Evolutionary conservation across 1,140 invertebrate genomes (phyloP), one percentile per base, ranked within the genome.

Genomic region (Drosophila novamexicana): DNA sequence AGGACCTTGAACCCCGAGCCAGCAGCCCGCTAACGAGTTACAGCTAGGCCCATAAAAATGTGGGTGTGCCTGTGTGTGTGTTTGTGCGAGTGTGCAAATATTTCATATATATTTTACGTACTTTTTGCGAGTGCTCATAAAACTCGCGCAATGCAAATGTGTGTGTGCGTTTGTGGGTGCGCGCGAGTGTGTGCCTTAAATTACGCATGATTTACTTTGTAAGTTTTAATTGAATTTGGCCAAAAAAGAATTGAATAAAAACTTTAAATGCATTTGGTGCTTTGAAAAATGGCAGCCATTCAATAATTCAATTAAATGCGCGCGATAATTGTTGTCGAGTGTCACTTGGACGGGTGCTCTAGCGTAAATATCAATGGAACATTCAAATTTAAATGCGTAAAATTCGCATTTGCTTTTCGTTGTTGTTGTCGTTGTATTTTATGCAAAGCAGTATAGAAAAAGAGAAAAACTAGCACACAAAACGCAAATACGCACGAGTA

Each of bases 21-120:
- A 40, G 10, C 53, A 42, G 14, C 53, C 37, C 58, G 68, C 68
- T 75, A 82, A 81, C 75, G 66, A 81, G 67, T 75, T 71, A 45
- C 62, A 75, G 22, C 34, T 45, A 53, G 50, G 50, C 32, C 12
- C 50, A 53, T 53, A 53, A 53, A 53, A 53, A 36, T 14, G 32
- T 18, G 44, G 2, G 7, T 45, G 44, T 45, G 44, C 14, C 7
- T 42, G 10, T 36, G 61, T 22, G 52, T 54, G 44, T 45, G 32
- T 37, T 14, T 72, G 52, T 22, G n/a, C n/a, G 57, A 29, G 58
- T 56, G 45, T 77, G 57, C 50, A 69, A 73, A 77, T 77, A 77
- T 75, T 80, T 77, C 66, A 80, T 77, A 73, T 77, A 73, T 77
- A 77, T 77, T 77, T 77, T 63, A 72, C 61, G 58, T 64, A 45